Evolutionary conservation across 2,113 vertebrate species (phyloP).

Genomic region (Gila orcuttii): DNA sequence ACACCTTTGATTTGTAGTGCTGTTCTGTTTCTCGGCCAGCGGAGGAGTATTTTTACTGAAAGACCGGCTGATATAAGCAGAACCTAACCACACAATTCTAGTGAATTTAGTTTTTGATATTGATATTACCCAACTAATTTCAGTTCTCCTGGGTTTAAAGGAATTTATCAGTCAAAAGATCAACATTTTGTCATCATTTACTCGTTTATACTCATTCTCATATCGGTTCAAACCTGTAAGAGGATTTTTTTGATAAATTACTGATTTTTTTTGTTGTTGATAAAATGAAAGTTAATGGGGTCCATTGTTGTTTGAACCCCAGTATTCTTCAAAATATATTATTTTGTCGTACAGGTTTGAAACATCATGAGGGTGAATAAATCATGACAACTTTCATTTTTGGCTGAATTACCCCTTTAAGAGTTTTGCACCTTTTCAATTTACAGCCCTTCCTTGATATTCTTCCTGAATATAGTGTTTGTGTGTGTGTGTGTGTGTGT

Average conservation of each 20-base stretch:
- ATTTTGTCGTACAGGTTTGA: not conserved
- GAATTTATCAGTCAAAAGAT: not conserved
- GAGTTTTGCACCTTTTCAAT: slow-evolving; percentile 12
- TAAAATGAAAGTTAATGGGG: not conserved
- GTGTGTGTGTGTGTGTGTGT: not conserved
- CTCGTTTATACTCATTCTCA: not conserved
- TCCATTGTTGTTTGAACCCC: not conserved
- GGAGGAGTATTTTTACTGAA: not conserved
- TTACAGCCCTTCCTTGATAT: not conserved
- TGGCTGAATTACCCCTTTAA: not conserved
- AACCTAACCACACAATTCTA: slow-evolving; percentile 1
- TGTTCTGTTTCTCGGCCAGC: slow-evolving; percentile 6
- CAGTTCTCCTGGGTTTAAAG: not conserved
- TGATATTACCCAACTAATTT: slow-evolving; percentile 8
- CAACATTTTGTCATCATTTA: not conserved
- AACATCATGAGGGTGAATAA: not conserved
- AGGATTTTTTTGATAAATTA: not conserved
- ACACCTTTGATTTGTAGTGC: slow-evolving; percentile 12
- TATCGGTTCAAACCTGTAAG: not conserved
- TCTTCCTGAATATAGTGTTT: slow-evolving; percentile 6
- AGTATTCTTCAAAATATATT: not conserved
- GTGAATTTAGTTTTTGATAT: not conserved
- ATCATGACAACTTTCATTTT: not conserved
- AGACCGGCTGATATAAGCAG: slow-evolving; percentile 6
- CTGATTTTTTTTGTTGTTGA: too few species aligned